Evolutionary conservation across 2,113 vertebrate genomes (phyloP), one percentile per base, ranked within the genome.

Genomic region (Amphilophus citrinellus): DNA sequence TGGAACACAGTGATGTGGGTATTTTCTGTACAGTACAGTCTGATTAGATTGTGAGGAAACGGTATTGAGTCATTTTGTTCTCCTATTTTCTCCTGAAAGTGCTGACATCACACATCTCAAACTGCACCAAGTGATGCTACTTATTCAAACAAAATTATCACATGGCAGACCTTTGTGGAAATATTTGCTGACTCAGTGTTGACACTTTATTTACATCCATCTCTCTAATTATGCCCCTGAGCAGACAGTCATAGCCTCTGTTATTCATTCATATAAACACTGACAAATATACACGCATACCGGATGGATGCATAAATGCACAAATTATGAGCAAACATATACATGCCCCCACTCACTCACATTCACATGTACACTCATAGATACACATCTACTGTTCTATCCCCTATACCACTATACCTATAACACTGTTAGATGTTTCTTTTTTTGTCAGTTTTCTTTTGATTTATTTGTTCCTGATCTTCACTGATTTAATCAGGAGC

Each of bases 151-250:
- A 35, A 37, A 18, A 3, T 2, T 1, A 82, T 87, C 59, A 65
- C 4, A 80, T 44, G 77, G 1, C 58, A 35, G n/a, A 73, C 68
- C 47, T 73, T 80, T 61, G 35, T 42, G 82, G 76, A 84, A 77
- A 85, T 66, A 83, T 75, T 5, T 7, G 6, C 75, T 85, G 76
- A 81, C 84, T 84, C 58, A 5, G n/a, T 60, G 80, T 56, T 61
- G 47, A 84, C 53, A 66, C 53, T 89, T 87, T 76, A 62, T 87
- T 88, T 85, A 82, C 65, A 80, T 76, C 84, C 59, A 50, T 84
- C 61, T 65, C 77, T 47, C 62, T 89, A 86, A 87, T 84, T 91
- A 79, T 80, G 84, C 80, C 80, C 61, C 1, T n/a, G 6, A 60
- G 88, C 4, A 50, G 71, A 84, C 58, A 30, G 18, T 65, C 66